Evolutionary conservation across 53 echinoderm and acorn worm species (phyloP).

Genomic region (Arbacia lixula): DNA sequence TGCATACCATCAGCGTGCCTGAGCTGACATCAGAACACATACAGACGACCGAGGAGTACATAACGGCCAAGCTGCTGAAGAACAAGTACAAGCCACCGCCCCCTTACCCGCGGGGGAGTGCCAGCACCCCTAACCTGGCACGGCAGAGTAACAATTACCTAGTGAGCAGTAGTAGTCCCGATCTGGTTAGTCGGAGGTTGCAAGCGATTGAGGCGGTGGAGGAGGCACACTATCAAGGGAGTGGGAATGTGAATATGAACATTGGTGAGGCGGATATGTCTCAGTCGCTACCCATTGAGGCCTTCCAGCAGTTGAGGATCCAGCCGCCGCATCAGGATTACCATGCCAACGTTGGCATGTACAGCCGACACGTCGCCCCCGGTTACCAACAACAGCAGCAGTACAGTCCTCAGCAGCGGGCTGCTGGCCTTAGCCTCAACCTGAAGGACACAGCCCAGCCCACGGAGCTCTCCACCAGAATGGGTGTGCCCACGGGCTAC

Average conservation of each 20-base stretch:
- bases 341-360: conserved; percentile 19
- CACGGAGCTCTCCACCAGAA: conserved; percentile 46
- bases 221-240: conserved; percentile 54
- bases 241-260: conserved; percentile 31
- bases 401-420: conserved; percentile 31
- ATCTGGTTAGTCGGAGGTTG: conserved; percentile 83
- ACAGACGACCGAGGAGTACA: conserved; percentile 92
- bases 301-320: conserved; percentile 82
- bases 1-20: conserved; percentile 94
- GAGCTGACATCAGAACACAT: conserved; percentile 87
- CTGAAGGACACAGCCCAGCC: conserved; percentile 42
- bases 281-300: conserved; percentile 90
- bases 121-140: conserved; percentile 95
- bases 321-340: conserved; percentile 43
- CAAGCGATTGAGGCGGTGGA: conserved; percentile 77
- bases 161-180: conserved; percentile 95
- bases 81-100: conserved; percentile 95
- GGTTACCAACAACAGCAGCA: conserved; percentile 50
- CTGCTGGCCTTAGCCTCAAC: conserved; percentile 20
- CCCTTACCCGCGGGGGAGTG: conserved; percentile 92
- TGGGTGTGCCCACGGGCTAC: conserved; percentile 56
- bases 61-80: conserved; percentile 90
- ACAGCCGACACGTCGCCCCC: conserved; percentile 54
- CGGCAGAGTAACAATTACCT: conserved; percentile 81
- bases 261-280: conserved; percentile 77